Conservation (phyloP, 2,113 vertebrate genomes). For the Agapornis roseicollis region DNA sequence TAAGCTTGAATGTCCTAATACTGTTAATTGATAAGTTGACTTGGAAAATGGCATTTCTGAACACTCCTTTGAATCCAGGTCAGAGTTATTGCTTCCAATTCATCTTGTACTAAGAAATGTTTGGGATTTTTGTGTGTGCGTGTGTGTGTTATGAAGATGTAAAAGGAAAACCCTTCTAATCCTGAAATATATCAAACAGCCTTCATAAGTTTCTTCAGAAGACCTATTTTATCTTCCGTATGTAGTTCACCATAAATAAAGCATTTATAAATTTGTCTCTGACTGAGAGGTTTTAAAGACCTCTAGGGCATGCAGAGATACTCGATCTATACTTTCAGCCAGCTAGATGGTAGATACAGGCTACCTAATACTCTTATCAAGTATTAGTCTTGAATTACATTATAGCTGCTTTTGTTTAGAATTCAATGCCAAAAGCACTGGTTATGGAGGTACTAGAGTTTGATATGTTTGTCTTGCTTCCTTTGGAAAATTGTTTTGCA, state of each 20-base stretch:
- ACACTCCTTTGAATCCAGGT: not conserved
- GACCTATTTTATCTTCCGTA: not conserved
- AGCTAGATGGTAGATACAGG: not conserved
- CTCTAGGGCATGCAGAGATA: not conserved
- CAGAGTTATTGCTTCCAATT: not conserved
- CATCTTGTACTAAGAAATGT: not conserved
- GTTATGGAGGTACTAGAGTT: not conserved
- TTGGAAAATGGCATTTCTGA: not conserved
- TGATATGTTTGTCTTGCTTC: not conserved
- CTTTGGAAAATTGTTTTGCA: not conserved
- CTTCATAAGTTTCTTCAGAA: not conserved
- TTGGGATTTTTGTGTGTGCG: not conserved
- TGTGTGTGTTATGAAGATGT: not conserved
- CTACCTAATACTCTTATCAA: not conserved
- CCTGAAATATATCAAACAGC: not conserved
- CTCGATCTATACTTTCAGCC: not conserved
- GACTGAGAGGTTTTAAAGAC: not conserved
- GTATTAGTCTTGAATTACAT: not conserved
- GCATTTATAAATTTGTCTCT: not conserved
- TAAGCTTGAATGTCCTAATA: not conserved
- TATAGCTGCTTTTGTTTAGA: not conserved
- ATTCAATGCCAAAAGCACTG: not conserved
- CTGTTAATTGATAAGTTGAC: not conserved
- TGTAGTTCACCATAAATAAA: not conserved
- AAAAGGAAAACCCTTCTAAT: not conserved